These are phyloP conservation scores for Andrena flavipes DNA, from an alignment of 2,888 invertebrate species.

Conservation along the genomic window DNA sequence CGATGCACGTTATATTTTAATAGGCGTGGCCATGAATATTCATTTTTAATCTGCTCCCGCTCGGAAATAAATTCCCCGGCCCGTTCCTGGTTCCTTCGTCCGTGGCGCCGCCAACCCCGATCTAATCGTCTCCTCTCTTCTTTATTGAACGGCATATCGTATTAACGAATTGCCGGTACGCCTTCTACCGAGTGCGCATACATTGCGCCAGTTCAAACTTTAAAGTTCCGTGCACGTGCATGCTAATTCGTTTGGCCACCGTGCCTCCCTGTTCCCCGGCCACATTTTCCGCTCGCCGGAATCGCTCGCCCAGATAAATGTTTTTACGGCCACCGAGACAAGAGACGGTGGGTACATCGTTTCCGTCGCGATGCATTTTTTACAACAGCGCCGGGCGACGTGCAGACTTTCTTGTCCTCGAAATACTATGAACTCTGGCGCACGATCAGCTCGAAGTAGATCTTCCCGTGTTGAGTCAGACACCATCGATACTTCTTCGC, in stretches of 20 bases:
- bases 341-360: slow-evolving; percentile 32
- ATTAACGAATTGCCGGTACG: slow-evolving; percentile 64
- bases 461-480: neutral
- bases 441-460: neutral
- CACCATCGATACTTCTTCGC: neutral
- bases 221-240: slow-evolving; percentile 68
- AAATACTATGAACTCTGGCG: no score
- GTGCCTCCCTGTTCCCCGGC: slow-evolving; percentile 27
- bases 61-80: slow-evolving; percentile 11
- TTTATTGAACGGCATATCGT: slow-evolving; percentile 62
- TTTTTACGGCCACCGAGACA: slow-evolving; percentile 31
- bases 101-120: slow-evolving; percentile 23
- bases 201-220: slow-evolving; percentile 59
- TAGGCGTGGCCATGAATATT: slow-evolving; percentile 59
- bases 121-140: slow-evolving; percentile 47
- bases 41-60: slow-evolving; percentile 48
- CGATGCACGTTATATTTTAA: slow-evolving; percentile 61
- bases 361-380: slow-evolving; percentile 45
- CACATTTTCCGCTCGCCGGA: slow-evolving; percentile 42
- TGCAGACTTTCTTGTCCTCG: no score
- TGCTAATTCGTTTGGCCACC: slow-evolving; percentile 58
- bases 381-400: slow-evolving; percentile 5
- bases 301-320: slow-evolving; percentile 45
- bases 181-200: slow-evolving; percentile 32
- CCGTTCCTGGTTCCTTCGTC: neutral